A percentile compares a stretch with the other conserved stretches of the same genome.
Evolutionary conservation across 1,140 invertebrate species (phyloP).

Genomic region (Bombus polaris): DNA sequence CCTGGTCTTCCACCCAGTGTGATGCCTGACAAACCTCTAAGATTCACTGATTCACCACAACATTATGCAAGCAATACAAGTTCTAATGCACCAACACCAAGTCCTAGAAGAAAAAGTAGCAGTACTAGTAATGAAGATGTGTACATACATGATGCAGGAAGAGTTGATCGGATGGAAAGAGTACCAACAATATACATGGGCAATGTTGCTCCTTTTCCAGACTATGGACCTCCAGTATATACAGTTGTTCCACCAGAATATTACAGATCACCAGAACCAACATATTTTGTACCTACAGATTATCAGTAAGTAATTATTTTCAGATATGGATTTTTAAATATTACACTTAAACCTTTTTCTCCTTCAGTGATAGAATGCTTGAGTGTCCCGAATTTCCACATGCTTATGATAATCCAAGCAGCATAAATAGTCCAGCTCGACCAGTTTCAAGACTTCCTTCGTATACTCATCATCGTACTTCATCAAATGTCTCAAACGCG

Average conservation of each 20-base stretch:
- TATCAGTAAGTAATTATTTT: constrained; percentile 75
- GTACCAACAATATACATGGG: constrained; percentile 84
- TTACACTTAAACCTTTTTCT: constrained; percentile 25
- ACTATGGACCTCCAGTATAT: constrained; percentile 78
- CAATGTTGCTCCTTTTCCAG: constrained; percentile 71
- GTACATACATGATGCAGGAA: constrained; percentile 77
- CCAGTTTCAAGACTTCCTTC: constrained; percentile 81
- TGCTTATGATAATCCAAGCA: constrained; percentile 86
- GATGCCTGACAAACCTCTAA: constrained; percentile 84
- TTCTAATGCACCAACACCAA: constrained; percentile 86
- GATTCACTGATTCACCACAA: constrained; percentile 90
- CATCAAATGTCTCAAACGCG: constrained; percentile 88
- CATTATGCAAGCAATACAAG: constrained; percentile 83
- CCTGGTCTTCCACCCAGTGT: constrained; percentile 74
- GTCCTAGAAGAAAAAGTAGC: constrained; percentile 87
- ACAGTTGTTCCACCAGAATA: constrained; percentile 72
- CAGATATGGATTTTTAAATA: background rate
- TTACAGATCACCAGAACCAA: constrained; percentile 75
- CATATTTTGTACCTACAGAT: constrained; percentile 75
- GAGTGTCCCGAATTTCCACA: constrained; percentile 81
- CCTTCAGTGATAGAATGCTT: constrained; percentile 77
- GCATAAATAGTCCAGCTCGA: constrained; percentile 82
- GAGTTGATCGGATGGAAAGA: constrained; percentile 80
- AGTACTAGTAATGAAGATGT: constrained; percentile 85
- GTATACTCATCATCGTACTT: constrained; percentile 86